Evolutionary conservation across 2,888 invertebrate species (phyloP).

Genomic region (Cloeon dipterum): DNA sequence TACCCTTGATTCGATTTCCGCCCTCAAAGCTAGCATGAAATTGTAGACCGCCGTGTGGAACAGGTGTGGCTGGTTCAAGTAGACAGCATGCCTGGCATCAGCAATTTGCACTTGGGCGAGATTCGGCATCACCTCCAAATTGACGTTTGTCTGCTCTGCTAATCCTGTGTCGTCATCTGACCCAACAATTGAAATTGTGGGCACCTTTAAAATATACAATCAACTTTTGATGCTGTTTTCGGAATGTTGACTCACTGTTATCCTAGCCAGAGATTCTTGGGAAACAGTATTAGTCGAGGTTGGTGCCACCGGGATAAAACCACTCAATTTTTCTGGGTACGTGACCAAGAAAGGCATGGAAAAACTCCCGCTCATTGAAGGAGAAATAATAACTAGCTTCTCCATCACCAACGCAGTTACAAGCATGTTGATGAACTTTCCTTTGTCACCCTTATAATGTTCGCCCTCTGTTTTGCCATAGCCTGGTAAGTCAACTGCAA

Average conservation of each 20-base stretch:
- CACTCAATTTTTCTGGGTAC: conserved; percentile 14
- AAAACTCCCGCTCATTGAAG: conserved; percentile 23
- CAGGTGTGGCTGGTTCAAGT: conserved; percentile 18
- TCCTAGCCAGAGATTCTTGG: conserved; percentile 2
- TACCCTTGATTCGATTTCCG: too few species aligned
- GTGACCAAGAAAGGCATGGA: conserved; percentile 18
- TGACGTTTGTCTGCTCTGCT: conserved; percentile 13
- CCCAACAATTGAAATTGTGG: conserved; percentile 22
- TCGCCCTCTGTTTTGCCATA: conserved; percentile 12
- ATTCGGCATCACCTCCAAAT: conserved; percentile 17
- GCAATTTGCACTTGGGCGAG: conserved; percentile 14
- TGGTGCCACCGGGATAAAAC: conserved; percentile 20
- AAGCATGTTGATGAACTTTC: conserved; percentile 13
- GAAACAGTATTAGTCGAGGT: conserved; percentile 12
- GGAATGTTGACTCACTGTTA: conserved; percentile 4
- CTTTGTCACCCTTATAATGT: conserved; percentile 8
- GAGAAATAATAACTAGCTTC: conserved; percentile 19
- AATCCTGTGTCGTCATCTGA: conserved; percentile 16
- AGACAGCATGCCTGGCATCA: conserved; percentile 20
- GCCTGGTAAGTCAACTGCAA: conserved; percentile 24
- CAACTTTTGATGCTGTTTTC: too few species aligned
- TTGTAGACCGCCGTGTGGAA: conserved; percentile 20
- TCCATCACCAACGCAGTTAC: conserved; percentile 13
- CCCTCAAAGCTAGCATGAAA: conserved; percentile 11
- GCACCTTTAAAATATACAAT: conserved; percentile 14